phyloP scores from a whole-genome alignment of 2,113 vertebrate species.

The Alectura lathami region DNA sequence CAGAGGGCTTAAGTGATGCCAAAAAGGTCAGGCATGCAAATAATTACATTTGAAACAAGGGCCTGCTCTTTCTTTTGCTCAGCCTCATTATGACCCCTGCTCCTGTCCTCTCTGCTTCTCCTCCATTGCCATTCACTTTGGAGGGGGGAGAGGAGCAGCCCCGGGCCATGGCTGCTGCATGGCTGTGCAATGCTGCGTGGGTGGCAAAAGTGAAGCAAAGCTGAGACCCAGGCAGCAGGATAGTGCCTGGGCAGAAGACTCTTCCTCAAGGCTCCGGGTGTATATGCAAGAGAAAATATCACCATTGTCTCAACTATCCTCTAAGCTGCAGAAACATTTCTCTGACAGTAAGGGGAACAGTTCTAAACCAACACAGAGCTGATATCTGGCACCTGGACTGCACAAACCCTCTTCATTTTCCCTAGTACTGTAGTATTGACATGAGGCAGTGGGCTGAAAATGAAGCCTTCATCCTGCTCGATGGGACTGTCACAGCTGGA shows the following conservation, averaged over 20 bases:
- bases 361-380: background rate
- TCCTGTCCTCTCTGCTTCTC: background rate
- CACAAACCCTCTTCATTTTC: background rate
- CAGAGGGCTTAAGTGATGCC: constrained; percentile 38
- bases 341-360: background rate
- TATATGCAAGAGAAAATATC: background rate
- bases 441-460: background rate
- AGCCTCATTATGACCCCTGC: background rate
- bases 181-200: background rate
- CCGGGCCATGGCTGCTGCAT: background rate
- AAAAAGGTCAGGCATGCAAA: constrained; percentile 27
- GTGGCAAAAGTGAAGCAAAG: background rate
- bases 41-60: constrained; percentile 1
- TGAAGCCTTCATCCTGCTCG: background rate
- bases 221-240: background rate
- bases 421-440: background rate
- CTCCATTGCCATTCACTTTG: background rate
- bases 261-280: background rate
- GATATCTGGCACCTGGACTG: background rate
- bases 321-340: background rate
- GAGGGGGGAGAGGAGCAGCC: background rate
- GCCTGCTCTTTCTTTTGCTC: background rate
- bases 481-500: background rate
- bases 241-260: background rate
- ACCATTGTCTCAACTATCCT: background rate